These are phyloP conservation scores for Chelonus formosanus DNA, from an alignment of 2,888 invertebrate species.

Conservation along the genomic window DNA sequence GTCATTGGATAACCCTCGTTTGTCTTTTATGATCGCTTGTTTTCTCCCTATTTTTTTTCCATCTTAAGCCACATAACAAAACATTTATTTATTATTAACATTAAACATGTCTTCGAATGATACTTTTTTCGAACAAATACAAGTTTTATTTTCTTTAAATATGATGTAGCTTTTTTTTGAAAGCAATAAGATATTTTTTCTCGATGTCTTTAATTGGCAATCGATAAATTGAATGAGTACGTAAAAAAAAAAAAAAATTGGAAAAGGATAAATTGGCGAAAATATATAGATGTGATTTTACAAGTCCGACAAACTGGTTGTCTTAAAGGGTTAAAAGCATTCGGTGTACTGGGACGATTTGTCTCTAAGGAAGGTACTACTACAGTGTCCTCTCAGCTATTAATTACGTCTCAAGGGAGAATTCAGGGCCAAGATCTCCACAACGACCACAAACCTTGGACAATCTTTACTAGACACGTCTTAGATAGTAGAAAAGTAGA, in stretches of 20 bases:
- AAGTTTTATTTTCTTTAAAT: neutral
- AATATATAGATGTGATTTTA: slow-evolving; percentile 14
- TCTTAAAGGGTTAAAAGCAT: slow-evolving; percentile 38
- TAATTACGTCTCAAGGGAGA: slow-evolving; percentile 44
- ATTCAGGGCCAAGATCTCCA: slow-evolving; percentile 35
- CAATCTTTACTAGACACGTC: slow-evolving; percentile 24
- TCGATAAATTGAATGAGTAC: no score
- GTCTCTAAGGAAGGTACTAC: slow-evolving; percentile 34
- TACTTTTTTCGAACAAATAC: no score
- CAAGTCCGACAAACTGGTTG: slow-evolving; percentile 38
- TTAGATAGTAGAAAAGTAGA: slow-evolving; percentile 9
- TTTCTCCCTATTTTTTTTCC: slow-evolving; percentile 12
- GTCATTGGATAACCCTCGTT: slow-evolving; percentile 28
- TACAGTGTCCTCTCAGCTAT: slow-evolving; percentile 39
- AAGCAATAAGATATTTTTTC: no score
- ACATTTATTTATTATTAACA: neutral
- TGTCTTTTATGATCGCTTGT: slow-evolving; percentile 11
- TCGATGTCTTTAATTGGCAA: no score
- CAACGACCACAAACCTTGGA: slow-evolving; percentile 31
- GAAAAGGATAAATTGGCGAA: neutral
- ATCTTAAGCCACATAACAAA: slow-evolving; percentile 1
- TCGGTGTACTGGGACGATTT: slow-evolving; percentile 38
- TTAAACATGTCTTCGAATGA: slow-evolving; percentile 4
- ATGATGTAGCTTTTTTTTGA: no score
- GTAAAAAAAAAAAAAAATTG: neutral